These are phyloP conservation scores for Thalpophila matura DNA, from an alignment of 2,888 invertebrate species.

Conservation along the genomic window DNA sequence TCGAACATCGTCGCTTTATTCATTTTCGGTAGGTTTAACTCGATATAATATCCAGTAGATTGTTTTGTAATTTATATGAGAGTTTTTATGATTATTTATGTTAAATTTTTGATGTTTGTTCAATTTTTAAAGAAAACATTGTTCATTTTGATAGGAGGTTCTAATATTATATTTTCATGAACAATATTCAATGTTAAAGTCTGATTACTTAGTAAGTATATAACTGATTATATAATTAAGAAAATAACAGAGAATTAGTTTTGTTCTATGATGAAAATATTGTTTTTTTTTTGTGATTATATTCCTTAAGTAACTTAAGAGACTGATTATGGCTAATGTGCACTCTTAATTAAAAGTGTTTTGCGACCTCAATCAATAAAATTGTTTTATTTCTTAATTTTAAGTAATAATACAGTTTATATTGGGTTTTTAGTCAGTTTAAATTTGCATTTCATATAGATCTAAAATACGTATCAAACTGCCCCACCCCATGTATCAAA, in stretches of 20 bases:
- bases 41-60: conserved; percentile 55
- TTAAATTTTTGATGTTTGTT: conserved; percentile 40
- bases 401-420: conserved; percentile 54
- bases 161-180: conserved; percentile 53
- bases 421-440: conserved; percentile 47
- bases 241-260: conserved; percentile 49
- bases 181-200: conserved; percentile 54
- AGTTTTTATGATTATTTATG: conserved; percentile 46
- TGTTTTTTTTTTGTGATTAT: conserved; percentile 53
- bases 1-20: conserved; percentile 58
- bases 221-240: conserved; percentile 56
- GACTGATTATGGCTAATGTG: conserved; percentile 49
- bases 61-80: conserved; percentile 46
- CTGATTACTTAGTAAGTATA: conserved; percentile 53
- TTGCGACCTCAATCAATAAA: conserved; percentile 56
- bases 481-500: conserved; percentile 49
- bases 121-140: conserved; percentile 42
- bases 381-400: conserved; percentile 55
- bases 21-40: conserved; percentile 58
- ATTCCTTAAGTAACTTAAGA: conserved; percentile 48
- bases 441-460: conserved; percentile 53
- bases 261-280: conserved; percentile 53
- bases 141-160: conserved; percentile 50
- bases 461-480: conserved; percentile 55
- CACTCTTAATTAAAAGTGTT: neutral